These are phyloP conservation scores for Neodon shergylaensis DNA, from an alignment of 2,113 vertebrate species.

Conservation along the genomic window DNA sequence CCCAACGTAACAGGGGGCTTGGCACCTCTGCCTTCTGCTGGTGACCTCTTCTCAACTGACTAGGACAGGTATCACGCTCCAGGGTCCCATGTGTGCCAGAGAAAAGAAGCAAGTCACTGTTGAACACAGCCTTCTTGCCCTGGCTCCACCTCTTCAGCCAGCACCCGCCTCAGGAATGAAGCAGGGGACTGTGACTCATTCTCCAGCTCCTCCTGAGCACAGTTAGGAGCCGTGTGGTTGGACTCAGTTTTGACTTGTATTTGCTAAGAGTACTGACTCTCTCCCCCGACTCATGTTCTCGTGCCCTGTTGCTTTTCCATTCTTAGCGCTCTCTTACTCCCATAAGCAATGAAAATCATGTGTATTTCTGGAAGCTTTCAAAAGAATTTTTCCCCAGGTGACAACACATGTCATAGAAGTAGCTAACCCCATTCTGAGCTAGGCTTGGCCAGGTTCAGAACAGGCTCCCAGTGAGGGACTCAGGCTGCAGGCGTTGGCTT, in stretches of 20 bases:
- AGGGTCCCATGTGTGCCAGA: constrained; percentile 79
- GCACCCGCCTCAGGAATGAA: constrained; percentile 67
- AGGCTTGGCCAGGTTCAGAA: constrained; percentile 25
- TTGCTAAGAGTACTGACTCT: constrained; percentile 59
- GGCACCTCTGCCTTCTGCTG: constrained; percentile 96
- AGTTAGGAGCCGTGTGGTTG: constrained; percentile 53
- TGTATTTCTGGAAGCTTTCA: constrained; percentile 70
- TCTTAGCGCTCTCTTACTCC: constrained; percentile 72
- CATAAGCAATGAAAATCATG: constrained; percentile 77
- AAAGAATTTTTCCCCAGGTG: constrained; percentile 2
- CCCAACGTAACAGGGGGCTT: constrained; percentile 97
- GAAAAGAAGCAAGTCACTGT: constrained; percentile 79
- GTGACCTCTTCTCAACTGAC: constrained; percentile 98
- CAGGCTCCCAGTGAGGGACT: constrained; percentile 63
- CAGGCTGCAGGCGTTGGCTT: neutral
- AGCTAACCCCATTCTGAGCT: constrained; percentile 26
- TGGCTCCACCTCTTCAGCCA: constrained; percentile 32
- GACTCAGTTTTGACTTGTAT: constrained; percentile 38
- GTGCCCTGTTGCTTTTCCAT: constrained; percentile 74
- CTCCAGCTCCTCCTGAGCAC: constrained; percentile 52
- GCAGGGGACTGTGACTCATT: constrained; percentile 61
- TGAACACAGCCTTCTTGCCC: constrained; percentile 75
- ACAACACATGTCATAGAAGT: constrained; percentile 47
- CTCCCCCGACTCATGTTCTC: constrained; percentile 56
- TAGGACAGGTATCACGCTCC: constrained; percentile 81